Percentiles rank a stretch among this genome's conserved stretches.
Conservation (phyloP, 1,140 invertebrate species). For the Euborellia annulipes region DNA sequence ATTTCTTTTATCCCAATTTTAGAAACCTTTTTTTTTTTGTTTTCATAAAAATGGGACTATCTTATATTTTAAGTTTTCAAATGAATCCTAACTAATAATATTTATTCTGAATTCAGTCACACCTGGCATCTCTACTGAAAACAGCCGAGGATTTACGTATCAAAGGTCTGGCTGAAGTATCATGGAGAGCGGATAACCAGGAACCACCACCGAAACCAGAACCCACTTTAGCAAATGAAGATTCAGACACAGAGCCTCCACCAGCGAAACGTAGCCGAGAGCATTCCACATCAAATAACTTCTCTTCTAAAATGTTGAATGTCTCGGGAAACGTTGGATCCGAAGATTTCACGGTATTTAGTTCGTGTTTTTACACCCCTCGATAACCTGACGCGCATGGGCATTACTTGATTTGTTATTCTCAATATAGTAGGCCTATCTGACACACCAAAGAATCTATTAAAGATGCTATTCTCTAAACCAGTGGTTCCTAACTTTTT, state of each 20-base stretch:
- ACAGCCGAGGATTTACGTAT: slow-evolving; percentile 82
- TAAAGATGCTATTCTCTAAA: too few relatives aligned
- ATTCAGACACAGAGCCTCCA: slow-evolving; percentile 12
- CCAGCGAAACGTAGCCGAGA: slow-evolving; percentile 28
- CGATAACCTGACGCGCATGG: too few relatives aligned
- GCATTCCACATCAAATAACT: slow-evolving; percentile 36
- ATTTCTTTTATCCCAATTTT: too few relatives aligned
- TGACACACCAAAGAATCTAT: too few relatives aligned
- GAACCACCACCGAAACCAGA: slow-evolving; percentile 24
- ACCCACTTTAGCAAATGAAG: slow-evolving; percentile 13
- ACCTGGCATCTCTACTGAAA: slow-evolving; percentile 68
- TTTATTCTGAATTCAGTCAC: slow-evolving; percentile 45
- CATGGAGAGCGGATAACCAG: slow-evolving; percentile 50
- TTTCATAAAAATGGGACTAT: too few relatives aligned
- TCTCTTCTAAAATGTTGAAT: slow-evolving; percentile 35
- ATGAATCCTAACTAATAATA: too few relatives aligned
- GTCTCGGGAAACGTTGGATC: slow-evolving; percentile 31
- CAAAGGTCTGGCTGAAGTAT: slow-evolving; percentile 78
- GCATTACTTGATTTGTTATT: too few relatives aligned
- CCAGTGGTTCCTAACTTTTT: too few relatives aligned
- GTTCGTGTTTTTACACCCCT: too few relatives aligned
- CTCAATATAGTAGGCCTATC: too few relatives aligned
- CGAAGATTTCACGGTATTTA: slow-evolving; percentile 24
- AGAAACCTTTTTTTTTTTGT: too few relatives aligned
- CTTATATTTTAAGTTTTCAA: too few relatives aligned